Conservation (phyloP, 2,888 invertebrate genomes). For the Odontocolon sp. region DNA sequence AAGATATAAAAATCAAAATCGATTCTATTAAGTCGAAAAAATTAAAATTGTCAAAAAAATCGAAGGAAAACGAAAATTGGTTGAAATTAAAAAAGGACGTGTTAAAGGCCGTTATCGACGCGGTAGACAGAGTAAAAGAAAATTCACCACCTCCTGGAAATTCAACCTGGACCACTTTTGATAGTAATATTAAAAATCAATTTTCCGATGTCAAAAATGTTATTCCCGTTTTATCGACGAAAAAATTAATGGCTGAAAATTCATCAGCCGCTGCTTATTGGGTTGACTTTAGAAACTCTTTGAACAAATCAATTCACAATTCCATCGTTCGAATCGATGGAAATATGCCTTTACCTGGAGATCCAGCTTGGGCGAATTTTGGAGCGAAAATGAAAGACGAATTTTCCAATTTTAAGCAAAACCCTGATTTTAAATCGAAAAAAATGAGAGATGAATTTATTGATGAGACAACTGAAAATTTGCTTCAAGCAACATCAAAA, state of each 20-base stretch:
- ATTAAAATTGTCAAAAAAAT: constrained; percentile 9
- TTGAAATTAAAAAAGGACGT: constrained; percentile 53
- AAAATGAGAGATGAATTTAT: constrained; percentile 36
- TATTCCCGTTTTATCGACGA: constrained; percentile 1
- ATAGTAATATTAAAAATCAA: constrained; percentile 33
- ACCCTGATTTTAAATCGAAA: background rate
- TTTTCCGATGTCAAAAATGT: constrained; percentile 21
- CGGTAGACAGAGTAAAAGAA: constrained; percentile 47
- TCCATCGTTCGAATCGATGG: constrained; percentile 7
- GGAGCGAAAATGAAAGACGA: constrained; percentile 53
- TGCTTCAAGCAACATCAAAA: too few relatives aligned
- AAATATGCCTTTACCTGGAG: constrained; percentile 42
- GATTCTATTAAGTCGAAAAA: constrained; percentile 27
- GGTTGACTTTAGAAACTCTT: background rate
- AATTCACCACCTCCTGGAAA: constrained; percentile 60
- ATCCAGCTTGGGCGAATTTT: constrained; percentile 58
- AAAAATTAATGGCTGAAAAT: background rate
- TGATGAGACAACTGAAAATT: background rate
- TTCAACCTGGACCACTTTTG: constrained; percentile 48
- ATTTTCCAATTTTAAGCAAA: constrained; percentile 19
- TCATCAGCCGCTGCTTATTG: constrained; percentile 17
- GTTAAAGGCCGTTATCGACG: constrained; percentile 53
- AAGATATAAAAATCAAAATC: constrained; percentile 15
- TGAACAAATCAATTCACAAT: constrained; percentile 21
- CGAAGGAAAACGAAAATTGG: constrained; percentile 42